Evolutionary conservation across 2,888 invertebrate genomes (phyloP).

Genomic region (Lasioglossum villosulum): DNA sequence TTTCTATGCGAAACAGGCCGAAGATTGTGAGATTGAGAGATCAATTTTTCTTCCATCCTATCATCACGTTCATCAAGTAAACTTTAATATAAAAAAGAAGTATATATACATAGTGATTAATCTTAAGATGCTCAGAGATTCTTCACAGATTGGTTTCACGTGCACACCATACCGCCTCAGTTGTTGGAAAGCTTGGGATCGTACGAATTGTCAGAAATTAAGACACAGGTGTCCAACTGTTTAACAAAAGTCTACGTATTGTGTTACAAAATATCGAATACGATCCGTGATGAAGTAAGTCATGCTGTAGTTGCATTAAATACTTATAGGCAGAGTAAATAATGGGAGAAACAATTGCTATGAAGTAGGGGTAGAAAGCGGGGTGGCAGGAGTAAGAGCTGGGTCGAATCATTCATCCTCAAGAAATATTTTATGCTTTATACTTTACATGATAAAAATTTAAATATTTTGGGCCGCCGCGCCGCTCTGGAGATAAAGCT

Average conservation of each 20-base stretch:
- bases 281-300: constrained; percentile 59
- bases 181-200: constrained; percentile 68
- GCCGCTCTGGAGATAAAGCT: too few species aligned
- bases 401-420: too few species aligned
- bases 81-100: neutral
- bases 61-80: constrained; percentile 72
- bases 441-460: too few species aligned
- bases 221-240: constrained; percentile 68
- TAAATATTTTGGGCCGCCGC: too few species aligned
- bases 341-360: too few species aligned
- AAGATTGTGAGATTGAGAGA: constrained; percentile 57
- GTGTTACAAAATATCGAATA: constrained; percentile 68
- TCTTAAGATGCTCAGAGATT: constrained; percentile 65
- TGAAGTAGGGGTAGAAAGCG: too few species aligned
- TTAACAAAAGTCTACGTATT: constrained; percentile 73
- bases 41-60: constrained; percentile 69
- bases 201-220: constrained; percentile 60
- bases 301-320: neutral
- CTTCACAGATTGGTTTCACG: constrained; percentile 71
- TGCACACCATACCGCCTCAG: constrained; percentile 66
- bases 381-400: too few species aligned
- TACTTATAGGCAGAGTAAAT: neutral
- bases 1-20: constrained; percentile 33
- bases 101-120: neutral
- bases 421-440: too few species aligned